Evolutionary conservation across 2,797 vertebrate genomes (phyloP).

Genomic region (Clarias fuscus): DNA sequence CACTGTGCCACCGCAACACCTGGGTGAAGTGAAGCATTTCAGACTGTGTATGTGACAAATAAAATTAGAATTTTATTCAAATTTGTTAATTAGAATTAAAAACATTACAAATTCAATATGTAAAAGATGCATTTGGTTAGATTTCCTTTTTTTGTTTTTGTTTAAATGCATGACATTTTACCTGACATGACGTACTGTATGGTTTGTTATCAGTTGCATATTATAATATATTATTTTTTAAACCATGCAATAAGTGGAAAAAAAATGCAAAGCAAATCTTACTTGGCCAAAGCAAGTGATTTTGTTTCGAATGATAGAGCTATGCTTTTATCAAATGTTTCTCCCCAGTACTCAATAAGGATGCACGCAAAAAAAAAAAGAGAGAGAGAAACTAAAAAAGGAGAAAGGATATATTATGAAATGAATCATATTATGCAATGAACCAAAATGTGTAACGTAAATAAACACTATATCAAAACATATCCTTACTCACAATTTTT

Average conservation of each 20-base stretch:
- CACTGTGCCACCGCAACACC: too few relatives aligned
- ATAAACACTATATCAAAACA: background rate
- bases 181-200: background rate
- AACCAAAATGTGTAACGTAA: background rate
- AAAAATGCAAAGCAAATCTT: background rate
- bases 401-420: background rate
- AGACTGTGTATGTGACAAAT: too few relatives aligned
- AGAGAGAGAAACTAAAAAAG: background rate
- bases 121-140: too few relatives aligned
- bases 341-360: background rate
- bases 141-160: too few relatives aligned
- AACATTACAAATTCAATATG: too few relatives aligned
- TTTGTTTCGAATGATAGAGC: background rate
- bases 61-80: too few relatives aligned
- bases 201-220: background rate
- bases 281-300: background rate
- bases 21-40: too few relatives aligned
- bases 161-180: too few relatives aligned
- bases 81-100: too few relatives aligned
- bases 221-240: background rate
- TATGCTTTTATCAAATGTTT: background rate
- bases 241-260: background rate
- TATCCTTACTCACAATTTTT: background rate
- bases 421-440: background rate
- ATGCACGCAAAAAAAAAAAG: background rate